Base-by-base conservation (phyloP, 2,797 vertebrate species). In the Pygocentrus nattereri region DNA sequence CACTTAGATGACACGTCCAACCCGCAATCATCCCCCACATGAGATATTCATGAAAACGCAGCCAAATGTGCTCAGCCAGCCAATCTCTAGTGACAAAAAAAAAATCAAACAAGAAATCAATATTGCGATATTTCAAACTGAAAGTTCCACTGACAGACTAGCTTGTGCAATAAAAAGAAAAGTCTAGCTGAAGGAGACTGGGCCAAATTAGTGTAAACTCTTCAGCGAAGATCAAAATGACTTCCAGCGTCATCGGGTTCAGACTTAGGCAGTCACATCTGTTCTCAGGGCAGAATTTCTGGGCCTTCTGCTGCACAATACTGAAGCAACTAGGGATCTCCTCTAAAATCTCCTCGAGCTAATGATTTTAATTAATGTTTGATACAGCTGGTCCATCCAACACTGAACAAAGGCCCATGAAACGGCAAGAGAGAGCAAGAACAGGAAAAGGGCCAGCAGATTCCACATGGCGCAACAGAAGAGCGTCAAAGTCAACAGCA, bases 391-490 rank as follows among this genome's bases (percentile, higher is more conserved):
- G 77, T 84, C 84, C 56, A 59, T 85, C 78, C 74, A 82, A 56
- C 58, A 23, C 69, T 59, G 76, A 80, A 85, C 75, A 81, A 81
- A 75, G 82, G 62, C 72, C 64, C 72, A 10, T 25, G 31, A 76
- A 83, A 75, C 71, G 74, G 73, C 70, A n/a, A 81, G 64, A 70
- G 68, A 47, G 38, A 67, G 50, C 69, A 74, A n/a, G 71, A 69
- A 62, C 81, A 79, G 86, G 54, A 85, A 88, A 89, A 86, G 88
- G 86, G 90, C 88, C 90, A 77, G 88, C 84, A 70, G 34, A 59
- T 71, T 92, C 92, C 94, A 94, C 93, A 94, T 93, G 94, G 93
- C 80, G 58, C 88, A 91, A 92, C 92, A 94, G 93, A 93, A 94
- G 93, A 92, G 92, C 82, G 90, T 90, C 85, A 89, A 90, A 92